Evolutionary conservation across 1,140 invertebrate genomes (phyloP), one percentile per base, ranked within the genome.

Genomic region (Zelostemma sp.): DNA sequence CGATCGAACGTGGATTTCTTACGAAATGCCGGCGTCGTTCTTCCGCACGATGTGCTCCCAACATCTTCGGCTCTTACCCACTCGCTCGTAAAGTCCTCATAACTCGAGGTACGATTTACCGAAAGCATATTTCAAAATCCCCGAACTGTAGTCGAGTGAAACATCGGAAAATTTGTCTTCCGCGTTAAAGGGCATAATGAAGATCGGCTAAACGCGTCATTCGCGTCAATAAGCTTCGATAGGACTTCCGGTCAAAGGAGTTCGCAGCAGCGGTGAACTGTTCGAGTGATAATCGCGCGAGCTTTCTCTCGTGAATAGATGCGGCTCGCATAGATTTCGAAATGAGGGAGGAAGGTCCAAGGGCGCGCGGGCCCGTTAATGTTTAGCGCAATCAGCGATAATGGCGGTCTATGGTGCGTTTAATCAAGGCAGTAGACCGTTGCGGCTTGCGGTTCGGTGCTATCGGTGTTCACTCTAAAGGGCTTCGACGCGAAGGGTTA

Each of bases 341-440:
- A 14, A 64, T 12, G 28, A 50, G 49, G 47, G 40, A 54, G 41
- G 45, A 19, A 46, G 18, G 43, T 46, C 43, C 6, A 19, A 45
- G 43, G 49, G 54, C 33, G 56, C 66, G 64, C 67, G 65, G 75
- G 74, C 78, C 81, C 79, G 82, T 84, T 85, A 86, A 86, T 86
- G 84, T 86, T 86, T 84, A 85, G 82, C 83, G 83, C 82, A 86
- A 86, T 86, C 84, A 86, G 82, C 82, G 83, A 86, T 86, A 86
- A 86, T 85, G 82, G 82, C 80, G 83, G 83, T 86, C 82, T 85
- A 84, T 81, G 83, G 82, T 80, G 83, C 82, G 84, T 86, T 86
- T 85, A 86, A 86, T 86, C 84, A 86, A 85, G 82, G 82, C 82
- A 84, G 82, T 84, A 85, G 82, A 79, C 77, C 82, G 82, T 82